Evolutionary conservation across 2,888 invertebrate species (phyloP), one percentile per base, ranked within the genome.

Genomic region (Odontocolon sp.): DNA sequence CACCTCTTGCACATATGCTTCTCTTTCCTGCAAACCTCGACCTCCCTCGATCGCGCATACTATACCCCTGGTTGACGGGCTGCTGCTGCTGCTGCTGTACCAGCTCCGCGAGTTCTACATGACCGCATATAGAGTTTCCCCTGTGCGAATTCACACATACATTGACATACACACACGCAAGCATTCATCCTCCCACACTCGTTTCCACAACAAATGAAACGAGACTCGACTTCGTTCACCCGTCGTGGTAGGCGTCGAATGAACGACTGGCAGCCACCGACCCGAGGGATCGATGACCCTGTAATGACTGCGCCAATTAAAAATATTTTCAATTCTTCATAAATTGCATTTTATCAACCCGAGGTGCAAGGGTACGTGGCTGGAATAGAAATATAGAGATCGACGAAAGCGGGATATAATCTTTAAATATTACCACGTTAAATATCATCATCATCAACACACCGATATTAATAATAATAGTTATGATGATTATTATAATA

Each of bases 281-380:
- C 81, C 79, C 67, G 80, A 82, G 81, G 82, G 87, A 86, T 87
- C 87, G 83, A 80, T 85, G 88, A 87, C 87, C 87, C 77, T 84
- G 81, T 83, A 81, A 82, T 81, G 84, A 81, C 79, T 73, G 73
- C 81, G 75, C 76, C 86, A 85, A 86, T 86, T 83, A 85, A 84
- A 80, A 23, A 23, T 61, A 11, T 28, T 21, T 26, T 66, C 42
- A 42, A 5, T 42, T 52, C 54, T 42, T 54, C 6, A 11, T 21
- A 26, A 47, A 47, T 47, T 63, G 11, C 18, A 47, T 33, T 33
- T 6, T 14, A 33, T 45, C 11, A 31, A 23, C n/a, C 16, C 18
- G 21, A 21, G 28, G 21, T 28, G 28, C 8, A 8, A 23, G 23
- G 31, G 16, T 18, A 52, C 33, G 31, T 9, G 16, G 33, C 16